A percentile compares a stretch with the other conserved stretches of the same genome.
Conservation (phyloP, 1,140 invertebrate genomes). For the Hycleus phaleratus region DNA sequence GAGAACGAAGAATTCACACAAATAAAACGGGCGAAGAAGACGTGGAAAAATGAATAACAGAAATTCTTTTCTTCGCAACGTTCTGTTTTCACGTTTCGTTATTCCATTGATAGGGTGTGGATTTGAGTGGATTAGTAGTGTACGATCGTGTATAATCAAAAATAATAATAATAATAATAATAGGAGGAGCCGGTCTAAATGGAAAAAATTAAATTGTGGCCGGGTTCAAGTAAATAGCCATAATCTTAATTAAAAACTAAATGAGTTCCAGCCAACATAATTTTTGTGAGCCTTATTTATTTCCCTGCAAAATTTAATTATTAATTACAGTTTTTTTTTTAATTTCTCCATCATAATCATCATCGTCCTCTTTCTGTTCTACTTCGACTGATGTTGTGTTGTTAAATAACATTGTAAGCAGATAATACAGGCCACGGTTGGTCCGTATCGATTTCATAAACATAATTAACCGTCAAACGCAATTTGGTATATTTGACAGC, state of each 20-base stretch:
- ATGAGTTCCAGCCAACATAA: constrained; percentile 30
- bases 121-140: too few relatives aligned
- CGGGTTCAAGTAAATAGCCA: constrained; percentile 28
- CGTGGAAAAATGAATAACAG: too few relatives aligned
- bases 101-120: too few relatives aligned
- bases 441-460: constrained; percentile 15
- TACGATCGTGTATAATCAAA: too few relatives aligned
- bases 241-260: constrained; percentile 37
- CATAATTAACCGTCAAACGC: constrained; percentile 31
- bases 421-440: constrained; percentile 10
- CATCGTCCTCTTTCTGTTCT: too few relatives aligned
- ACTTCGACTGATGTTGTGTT: too few relatives aligned
- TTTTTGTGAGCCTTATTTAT: constrained; percentile 27
- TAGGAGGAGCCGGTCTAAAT: constrained; percentile 1
- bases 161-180: too few relatives aligned
- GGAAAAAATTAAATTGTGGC: constrained; percentile 29
- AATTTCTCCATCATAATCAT: too few relatives aligned
- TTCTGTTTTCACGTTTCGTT: too few relatives aligned
- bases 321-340: constrained; percentile 21
- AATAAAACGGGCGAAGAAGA: too few relatives aligned
- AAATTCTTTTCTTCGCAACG: too few relatives aligned
- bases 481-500: constrained; percentile 31
- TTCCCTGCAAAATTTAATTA: constrained; percentile 29
- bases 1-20: too few relatives aligned
- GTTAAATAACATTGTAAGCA: constrained; percentile 16